Base-by-base conservation (phyloP, 2,888 invertebrate species). In the Troilus luridus region DNA sequence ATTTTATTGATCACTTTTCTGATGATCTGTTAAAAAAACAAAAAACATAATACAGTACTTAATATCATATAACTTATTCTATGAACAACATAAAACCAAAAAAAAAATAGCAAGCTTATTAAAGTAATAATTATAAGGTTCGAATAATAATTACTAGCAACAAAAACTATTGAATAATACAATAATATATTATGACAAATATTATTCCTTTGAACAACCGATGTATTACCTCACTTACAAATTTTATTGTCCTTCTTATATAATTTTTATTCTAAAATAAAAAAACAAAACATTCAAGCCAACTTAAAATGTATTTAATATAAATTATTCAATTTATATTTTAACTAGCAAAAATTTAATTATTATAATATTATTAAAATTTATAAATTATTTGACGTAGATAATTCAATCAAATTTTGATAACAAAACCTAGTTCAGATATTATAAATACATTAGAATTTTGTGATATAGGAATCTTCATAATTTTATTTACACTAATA, bases 141-240 rank as follows among this genome's bases (percentile, higher is more conserved):
- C 41, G 41, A 41, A 41, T 41, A 41, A 41, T 41, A 41, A 41
- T 41, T 41, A 41, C 41, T 41, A 41, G 5, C 41, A 41, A 41
- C 1, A 41, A 41, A 3, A 41, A 41, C 1, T 41, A 41, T 41
- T 41, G 2, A 1, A 41, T 41, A 41, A 41, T n/a, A n/a, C n/a
- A n/a, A n/a, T 41, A 41, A 41, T 12, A 59, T 59, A 59, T 6
- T 5, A 14, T 59, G 12, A 59, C 14, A 59, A 59, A 59, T 59
- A 41, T 41, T 41, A 41, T 77, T 77, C 72, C 72, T 77, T 77
- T 77, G 72, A 77, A 77, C 27, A 77, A 77, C 72, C 72, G 72
- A 77, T 77, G 72, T 77, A 41, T 41, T 17, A 77, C 8, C 12
- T 77, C 17, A 8, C 17, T 41, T 41, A 19, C 41, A 41, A 77